phyloP scores from a whole-genome alignment of 2,113 vertebrate genomes.

The Neogale vison region DNA sequence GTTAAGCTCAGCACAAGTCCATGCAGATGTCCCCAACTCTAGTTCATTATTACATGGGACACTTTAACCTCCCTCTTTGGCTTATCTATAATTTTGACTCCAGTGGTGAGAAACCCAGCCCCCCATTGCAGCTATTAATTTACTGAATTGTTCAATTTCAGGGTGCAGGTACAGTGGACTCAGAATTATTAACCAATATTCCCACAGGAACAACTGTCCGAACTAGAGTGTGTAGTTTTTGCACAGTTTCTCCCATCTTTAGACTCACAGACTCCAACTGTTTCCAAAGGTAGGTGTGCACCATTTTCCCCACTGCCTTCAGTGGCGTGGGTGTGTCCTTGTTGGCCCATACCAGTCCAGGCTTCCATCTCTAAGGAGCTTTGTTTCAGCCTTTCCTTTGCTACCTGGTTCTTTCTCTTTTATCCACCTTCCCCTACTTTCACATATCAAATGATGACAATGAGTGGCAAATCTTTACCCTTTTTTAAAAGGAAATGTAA shows the following conservation, averaged over 20 bases:
- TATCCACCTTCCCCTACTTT: background rate
- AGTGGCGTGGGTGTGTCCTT: accelerated
- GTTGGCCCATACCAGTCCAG: background rate
- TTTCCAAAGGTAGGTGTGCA: background rate
- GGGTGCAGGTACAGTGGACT: background rate
- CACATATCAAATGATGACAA: background rate
- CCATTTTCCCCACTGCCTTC: background rate
- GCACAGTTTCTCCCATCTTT: accelerated
- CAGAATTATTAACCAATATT: background rate
- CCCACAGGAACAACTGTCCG: background rate
- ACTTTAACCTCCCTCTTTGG: background rate
- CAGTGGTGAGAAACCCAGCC: background rate
- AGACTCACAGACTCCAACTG: background rate
- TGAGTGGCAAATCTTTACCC: background rate
- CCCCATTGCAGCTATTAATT: background rate
- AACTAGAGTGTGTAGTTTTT: accelerated
- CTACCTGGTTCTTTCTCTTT: background rate
- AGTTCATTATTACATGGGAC: background rate
- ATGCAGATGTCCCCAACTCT: background rate
- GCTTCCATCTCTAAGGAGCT: background rate
- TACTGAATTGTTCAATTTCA: background rate
- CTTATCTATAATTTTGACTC: background rate
- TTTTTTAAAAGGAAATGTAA: background rate
- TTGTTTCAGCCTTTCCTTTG: background rate
- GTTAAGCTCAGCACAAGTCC: background rate